These are phyloP conservation scores for Lepus townsendii DNA, from an alignment of 2,797 vertebrate species.

Conservation along the genomic window DNA sequence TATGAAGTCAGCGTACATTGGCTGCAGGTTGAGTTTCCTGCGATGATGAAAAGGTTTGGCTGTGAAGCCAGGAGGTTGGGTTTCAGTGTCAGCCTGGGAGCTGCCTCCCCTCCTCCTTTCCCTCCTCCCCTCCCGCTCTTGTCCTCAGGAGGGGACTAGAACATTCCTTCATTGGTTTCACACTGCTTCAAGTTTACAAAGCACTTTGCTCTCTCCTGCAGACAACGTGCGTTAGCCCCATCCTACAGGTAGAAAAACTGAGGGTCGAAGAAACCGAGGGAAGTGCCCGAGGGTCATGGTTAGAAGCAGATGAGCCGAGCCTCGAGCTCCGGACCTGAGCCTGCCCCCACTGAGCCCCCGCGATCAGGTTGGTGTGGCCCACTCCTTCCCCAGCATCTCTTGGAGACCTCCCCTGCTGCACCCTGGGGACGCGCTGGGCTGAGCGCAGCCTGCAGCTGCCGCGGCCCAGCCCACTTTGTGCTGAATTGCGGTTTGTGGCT, in stretches of 20 bases:
- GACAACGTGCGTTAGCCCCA: neutral
- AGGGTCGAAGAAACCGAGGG: neutral
- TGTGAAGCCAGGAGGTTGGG: slow-evolving; percentile 70
- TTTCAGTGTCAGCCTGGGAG: slow-evolving; percentile 13
- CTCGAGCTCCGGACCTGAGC: neutral
- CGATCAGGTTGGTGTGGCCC: fast-evolving
- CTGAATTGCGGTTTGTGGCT: slow-evolving; percentile 46
- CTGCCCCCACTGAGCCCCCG: neutral
- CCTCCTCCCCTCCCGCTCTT: neutral
- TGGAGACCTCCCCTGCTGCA: neutral
- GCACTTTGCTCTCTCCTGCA: neutral
- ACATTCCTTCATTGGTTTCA: neutral
- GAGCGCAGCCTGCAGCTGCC: slow-evolving; percentile 41
- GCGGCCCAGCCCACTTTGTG: slow-evolving; percentile 16
- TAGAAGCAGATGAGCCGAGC: neutral
- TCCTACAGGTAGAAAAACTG: neutral
- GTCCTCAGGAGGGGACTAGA: slow-evolving; percentile 28
- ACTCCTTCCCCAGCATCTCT: neutral
- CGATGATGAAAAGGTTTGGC: slow-evolving; percentile 68
- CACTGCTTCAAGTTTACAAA: neutral
- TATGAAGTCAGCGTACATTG: slow-evolving; percentile 56
- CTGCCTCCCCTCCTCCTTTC: neutral
- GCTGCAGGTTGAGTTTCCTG: slow-evolving; percentile 75
- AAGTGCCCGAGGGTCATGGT: neutral
- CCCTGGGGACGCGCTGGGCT: neutral